Evolutionary conservation across 2,113 vertebrate genomes (phyloP), one percentile per base, ranked within the genome.

Genomic region (Heterocephalus glaber): DNA sequence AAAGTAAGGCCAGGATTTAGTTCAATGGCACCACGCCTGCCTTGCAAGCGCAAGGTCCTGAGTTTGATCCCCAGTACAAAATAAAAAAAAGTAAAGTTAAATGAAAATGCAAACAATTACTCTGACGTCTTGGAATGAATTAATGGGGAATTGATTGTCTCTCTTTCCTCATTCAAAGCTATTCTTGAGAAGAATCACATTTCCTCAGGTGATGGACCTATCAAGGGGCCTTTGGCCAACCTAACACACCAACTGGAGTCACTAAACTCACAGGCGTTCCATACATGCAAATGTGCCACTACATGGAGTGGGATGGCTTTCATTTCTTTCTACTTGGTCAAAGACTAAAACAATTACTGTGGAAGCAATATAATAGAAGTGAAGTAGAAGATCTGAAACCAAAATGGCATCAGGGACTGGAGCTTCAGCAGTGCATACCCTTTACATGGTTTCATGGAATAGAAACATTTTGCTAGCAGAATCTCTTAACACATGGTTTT

Each of bases 1-100:
- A n/a, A n/a, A n/a, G n/a, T n/a, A n/a, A n/a, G n/a, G n/a, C n/a
- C n/a, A n/a, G n/a, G n/a, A n/a, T n/a, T n/a, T n/a, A n/a, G n/a
- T n/a, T n/a, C n/a, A n/a, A n/a, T n/a, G n/a, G n/a, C n/a, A n/a
- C n/a, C n/a, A n/a, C n/a, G n/a, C n/a, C n/a, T n/a, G n/a, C n/a
- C n/a, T n/a, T n/a, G n/a, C n/a, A n/a, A n/a, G n/a, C n/a, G n/a
- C n/a, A n/a, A n/a, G n/a, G n/a, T n/a, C n/a, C n/a, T n/a, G n/a
- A n/a, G n/a, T n/a, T n/a, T n/a, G n/a, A n/a, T n/a, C n/a, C n/a
- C n/a, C n/a, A n/a, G n/a, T n/a, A n/a, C n/a, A n/a, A n/a, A 56
- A 56, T 56, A 58, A 58, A 58, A 86, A 97, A 98, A 70, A 63
- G 52, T n/a, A 30, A 88, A 94, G 49, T 89, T n/a, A 20, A 68